These are phyloP conservation scores for Motacilla alba DNA, from an alignment of 2,113 vertebrate genomes.

Conservation along the genomic window DNA sequence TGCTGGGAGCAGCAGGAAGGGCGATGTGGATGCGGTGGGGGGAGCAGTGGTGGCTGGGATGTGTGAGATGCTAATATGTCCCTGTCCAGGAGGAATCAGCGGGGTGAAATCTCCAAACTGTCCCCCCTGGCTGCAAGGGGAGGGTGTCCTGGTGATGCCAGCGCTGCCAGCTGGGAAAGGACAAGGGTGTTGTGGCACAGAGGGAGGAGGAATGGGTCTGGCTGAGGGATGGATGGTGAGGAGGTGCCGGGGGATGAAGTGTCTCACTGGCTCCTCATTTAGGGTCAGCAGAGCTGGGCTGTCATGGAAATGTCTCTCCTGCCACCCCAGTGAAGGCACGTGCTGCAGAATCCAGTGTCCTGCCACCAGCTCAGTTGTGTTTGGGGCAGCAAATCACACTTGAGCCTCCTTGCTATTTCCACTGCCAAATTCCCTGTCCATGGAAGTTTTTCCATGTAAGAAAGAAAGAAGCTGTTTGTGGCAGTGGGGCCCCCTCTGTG, in stretches of 20 bases:
- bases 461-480: neutral
- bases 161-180: neutral
- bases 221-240: neutral
- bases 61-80: neutral
- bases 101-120: neutral
- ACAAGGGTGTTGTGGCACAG: neutral
- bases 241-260: neutral
- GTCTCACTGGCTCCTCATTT: fast-evolving
- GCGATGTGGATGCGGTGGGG: fast-evolving
- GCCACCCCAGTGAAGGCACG: neutral
- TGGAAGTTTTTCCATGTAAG: neutral
- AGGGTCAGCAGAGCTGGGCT: neutral
- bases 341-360: neutral
- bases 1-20: neutral
- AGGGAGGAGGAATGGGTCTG: neutral
- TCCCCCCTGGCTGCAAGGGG: neutral
- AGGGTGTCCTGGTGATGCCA: neutral
- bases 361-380: neutral
- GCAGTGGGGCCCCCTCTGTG: fast-evolving
- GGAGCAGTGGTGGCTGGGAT: neutral
- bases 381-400: neutral
- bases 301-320: fast-evolving
- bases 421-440: neutral
- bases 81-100: neutral
- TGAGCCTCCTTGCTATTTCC: fast-evolving